Evolutionary conservation across 2,797 vertebrate genomes (phyloP).

Genomic region (Falco columbarius): DNA sequence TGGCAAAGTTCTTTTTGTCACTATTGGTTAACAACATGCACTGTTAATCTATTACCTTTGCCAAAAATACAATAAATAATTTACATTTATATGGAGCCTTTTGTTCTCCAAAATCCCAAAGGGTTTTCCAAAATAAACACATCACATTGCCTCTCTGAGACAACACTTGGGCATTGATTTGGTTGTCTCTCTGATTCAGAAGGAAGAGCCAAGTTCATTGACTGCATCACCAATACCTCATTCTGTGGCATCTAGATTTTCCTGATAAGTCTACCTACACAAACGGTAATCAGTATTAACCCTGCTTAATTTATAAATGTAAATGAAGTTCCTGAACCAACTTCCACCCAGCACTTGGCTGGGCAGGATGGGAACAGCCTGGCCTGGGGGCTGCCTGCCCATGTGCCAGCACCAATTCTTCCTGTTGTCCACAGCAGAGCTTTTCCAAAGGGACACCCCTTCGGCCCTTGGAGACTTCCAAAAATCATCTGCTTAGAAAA

Average conservation of each 20-base stretch:
- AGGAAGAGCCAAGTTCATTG: neutral
- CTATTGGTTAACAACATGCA: neutral
- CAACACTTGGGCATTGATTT: neutral
- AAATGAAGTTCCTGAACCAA: neutral
- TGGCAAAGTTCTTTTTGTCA: neutral
- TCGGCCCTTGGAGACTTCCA: neutral
- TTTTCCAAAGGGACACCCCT: neutral
- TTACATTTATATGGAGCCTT: neutral
- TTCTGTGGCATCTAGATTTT: neutral
- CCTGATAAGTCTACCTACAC: neutral
- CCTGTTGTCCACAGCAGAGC: neutral
- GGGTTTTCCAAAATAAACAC: neutral
- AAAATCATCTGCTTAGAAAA: neutral
- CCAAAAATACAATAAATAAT: neutral
- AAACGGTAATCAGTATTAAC: neutral
- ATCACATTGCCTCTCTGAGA: neutral
- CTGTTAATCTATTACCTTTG: neutral
- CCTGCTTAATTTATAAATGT: neutral
- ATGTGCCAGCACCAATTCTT: fast-evolving
- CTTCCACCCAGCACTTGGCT: fast-evolving
- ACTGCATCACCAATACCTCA: fast-evolving
- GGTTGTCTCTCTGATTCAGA: neutral
- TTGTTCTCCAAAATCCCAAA: neutral
- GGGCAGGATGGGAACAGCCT: neutral
- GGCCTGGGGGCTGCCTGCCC: neutral